phyloP scores from a whole-genome alignment of 1,140 invertebrate genomes.

The Platorchestia sp. region DNA sequence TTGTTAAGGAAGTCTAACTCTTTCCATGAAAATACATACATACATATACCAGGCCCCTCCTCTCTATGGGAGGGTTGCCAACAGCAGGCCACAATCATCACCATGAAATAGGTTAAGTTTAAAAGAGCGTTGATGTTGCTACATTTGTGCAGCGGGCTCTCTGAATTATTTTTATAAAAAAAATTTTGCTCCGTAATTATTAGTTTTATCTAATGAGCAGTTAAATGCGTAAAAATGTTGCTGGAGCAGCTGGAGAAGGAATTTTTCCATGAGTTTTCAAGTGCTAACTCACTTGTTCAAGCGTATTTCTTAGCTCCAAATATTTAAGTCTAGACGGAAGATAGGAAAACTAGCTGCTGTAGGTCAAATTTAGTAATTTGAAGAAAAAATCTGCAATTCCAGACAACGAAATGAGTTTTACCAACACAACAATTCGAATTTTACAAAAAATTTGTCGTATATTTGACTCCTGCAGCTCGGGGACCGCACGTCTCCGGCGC shows the following conservation, averaged over 20 bases:
- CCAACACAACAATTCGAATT: too few relatives aligned
- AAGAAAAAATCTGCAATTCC: neutral
- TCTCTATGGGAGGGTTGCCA: too few relatives aligned
- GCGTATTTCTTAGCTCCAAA: neutral
- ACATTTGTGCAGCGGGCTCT: neutral
- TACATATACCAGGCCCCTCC: too few relatives aligned
- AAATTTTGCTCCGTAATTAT: neutral
- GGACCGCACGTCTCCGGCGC: conserved; percentile 61
- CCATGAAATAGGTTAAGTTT: too few relatives aligned
- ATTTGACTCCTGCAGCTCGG: conserved; percentile 55
- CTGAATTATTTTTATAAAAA: neutral
- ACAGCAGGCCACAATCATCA: too few relatives aligned
- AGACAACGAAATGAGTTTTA: neutral
- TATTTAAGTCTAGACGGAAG: neutral
- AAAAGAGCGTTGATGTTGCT: neutral
- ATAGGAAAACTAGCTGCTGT: neutral
- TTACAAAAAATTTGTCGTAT: neutral
- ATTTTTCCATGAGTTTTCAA: neutral
- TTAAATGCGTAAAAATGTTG: neutral
- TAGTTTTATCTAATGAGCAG: neutral
- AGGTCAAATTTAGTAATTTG: neutral
- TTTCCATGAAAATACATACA: neutral
- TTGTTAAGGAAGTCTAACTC: neutral
- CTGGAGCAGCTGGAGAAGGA: neutral
- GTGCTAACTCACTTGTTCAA: neutral